phyloP scores from a whole-genome alignment of 2,113 vertebrate species.

The Taurulus bubalis region DNA sequence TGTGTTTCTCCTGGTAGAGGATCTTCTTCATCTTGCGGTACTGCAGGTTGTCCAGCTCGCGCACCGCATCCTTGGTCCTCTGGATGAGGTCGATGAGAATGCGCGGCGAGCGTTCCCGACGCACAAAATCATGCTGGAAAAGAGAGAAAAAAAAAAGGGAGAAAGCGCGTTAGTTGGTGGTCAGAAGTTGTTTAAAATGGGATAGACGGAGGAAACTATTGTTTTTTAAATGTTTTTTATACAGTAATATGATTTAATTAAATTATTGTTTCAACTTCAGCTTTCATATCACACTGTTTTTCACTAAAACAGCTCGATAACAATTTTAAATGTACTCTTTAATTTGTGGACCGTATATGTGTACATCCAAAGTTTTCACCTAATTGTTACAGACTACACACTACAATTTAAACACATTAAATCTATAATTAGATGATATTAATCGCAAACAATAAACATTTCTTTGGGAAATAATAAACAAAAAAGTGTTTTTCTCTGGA shows the following conservation, averaged over 20 bases:
- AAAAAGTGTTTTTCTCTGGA: background rate
- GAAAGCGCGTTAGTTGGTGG: background rate
- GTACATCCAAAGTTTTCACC: background rate
- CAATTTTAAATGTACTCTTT: background rate
- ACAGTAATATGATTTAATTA: background rate
- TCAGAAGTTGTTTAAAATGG: background rate
- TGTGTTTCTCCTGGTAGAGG: constrained; percentile 96
- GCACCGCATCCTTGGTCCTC: constrained; percentile 97
- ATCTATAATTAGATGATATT: background rate
- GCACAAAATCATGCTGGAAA: constrained; percentile 93
- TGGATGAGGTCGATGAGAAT: constrained; percentile 97
- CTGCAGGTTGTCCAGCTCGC: constrained; percentile 97
- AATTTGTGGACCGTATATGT: background rate
- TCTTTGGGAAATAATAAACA: background rate
- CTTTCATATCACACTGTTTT: background rate
- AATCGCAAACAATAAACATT: background rate
- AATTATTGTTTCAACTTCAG: background rate
- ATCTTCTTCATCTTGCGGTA: constrained; percentile 99
- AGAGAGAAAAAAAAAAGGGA: constrained; percentile 2
- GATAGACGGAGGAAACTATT: background rate
- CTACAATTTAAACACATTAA: background rate
- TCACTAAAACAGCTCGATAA: background rate
- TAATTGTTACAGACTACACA: background rate
- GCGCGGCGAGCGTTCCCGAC: constrained; percentile 88
- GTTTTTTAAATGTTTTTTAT: background rate